A percentile compares a stretch with the other conserved stretches of the same genome.
Evolutionary conservation across 1,140 invertebrate species (phyloP).

Genomic region (Orussus abietinus): DNA sequence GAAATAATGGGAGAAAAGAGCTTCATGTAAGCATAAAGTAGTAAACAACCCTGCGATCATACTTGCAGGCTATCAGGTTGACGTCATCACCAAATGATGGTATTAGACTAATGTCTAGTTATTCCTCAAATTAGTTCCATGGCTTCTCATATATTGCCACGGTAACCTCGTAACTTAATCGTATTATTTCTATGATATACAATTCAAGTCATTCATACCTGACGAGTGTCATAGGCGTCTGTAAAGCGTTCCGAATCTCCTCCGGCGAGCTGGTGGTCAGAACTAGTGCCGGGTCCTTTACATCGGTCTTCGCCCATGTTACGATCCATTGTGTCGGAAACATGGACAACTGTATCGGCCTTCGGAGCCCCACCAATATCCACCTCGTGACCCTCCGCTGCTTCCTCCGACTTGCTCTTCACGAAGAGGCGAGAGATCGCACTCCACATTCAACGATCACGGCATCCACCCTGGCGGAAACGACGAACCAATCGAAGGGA

Average conservation of each 20-base stretch:
- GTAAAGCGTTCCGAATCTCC: slow-evolving; percentile 38
- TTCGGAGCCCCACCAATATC: slow-evolving; percentile 32
- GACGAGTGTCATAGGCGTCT: slow-evolving; percentile 43
- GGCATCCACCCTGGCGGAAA: slow-evolving; percentile 12
- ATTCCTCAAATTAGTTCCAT: too few species aligned
- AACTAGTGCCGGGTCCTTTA: slow-evolving; percentile 28
- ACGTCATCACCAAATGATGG: too few species aligned
- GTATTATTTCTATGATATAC: too few species aligned
- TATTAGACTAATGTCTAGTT: too few species aligned
- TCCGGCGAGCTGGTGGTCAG: slow-evolving; percentile 26
- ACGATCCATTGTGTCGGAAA: slow-evolving; percentile 52
- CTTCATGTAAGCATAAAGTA: too few species aligned
- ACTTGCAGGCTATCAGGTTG: too few species aligned
- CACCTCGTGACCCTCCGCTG: neutral
- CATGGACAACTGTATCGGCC: slow-evolving; percentile 48
- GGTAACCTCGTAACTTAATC: too few species aligned
- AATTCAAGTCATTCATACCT: slow-evolving; percentile 36
- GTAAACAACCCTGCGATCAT: too few species aligned
- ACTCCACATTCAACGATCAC: slow-evolving; percentile 49
- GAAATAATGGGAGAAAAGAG: too few species aligned
- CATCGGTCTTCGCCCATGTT: slow-evolving; percentile 48
- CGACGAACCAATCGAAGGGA: slow-evolving; percentile 11
- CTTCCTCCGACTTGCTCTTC: slow-evolving; percentile 38
- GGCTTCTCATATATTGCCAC: too few species aligned
- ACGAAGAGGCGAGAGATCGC: slow-evolving; percentile 47